Percentiles rank a stretch among this genome's conserved stretches.
Conservation (phyloP, 2,113 vertebrate species). For the Salvelinus namaycush region DNA sequence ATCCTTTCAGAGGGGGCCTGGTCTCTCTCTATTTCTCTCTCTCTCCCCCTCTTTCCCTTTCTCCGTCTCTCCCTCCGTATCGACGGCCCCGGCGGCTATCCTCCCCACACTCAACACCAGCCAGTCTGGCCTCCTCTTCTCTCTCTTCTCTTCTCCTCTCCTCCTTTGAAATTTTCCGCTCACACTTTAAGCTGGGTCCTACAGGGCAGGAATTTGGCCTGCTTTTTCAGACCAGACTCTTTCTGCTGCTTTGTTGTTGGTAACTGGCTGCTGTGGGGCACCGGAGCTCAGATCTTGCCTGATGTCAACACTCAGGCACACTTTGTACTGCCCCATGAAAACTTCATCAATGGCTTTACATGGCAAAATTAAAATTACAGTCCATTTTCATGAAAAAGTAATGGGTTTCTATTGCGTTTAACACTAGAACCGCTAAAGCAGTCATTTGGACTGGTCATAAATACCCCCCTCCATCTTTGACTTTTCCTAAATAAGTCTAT, state of each 20-base stretch:
- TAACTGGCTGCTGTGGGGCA: conserved; percentile 69
- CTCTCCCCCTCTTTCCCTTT: conserved; percentile 50
- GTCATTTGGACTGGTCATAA: no score
- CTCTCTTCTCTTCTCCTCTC: conserved; percentile 7
- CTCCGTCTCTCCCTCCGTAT: conserved; percentile 27
- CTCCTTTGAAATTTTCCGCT: conserved; percentile 64
- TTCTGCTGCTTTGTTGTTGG: conserved; percentile 59
- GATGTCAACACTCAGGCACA: conserved; percentile 60
- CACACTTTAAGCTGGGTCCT: conserved; percentile 67
- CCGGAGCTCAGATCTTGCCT: conserved; percentile 56
- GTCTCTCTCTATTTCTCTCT: conserved; percentile 36
- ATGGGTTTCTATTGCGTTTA: not conserved
- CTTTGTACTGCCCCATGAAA: not conserved
- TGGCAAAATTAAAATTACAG: no score
- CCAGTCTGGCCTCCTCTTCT: not conserved
- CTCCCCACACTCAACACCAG: not conserved
- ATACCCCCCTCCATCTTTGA: no score
- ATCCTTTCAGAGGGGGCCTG: conserved; percentile 54
- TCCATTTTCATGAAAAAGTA: no score
- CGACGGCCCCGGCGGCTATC: conserved; percentile 3
- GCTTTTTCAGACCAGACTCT: conserved; percentile 68
- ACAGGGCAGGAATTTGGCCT: conserved; percentile 70
- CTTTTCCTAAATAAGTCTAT: no score
- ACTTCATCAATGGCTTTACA: not conserved
- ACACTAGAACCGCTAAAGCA: no score